Conservation (phyloP, 2,888 invertebrate species). For the Anagyrus pseudococci region DNA sequence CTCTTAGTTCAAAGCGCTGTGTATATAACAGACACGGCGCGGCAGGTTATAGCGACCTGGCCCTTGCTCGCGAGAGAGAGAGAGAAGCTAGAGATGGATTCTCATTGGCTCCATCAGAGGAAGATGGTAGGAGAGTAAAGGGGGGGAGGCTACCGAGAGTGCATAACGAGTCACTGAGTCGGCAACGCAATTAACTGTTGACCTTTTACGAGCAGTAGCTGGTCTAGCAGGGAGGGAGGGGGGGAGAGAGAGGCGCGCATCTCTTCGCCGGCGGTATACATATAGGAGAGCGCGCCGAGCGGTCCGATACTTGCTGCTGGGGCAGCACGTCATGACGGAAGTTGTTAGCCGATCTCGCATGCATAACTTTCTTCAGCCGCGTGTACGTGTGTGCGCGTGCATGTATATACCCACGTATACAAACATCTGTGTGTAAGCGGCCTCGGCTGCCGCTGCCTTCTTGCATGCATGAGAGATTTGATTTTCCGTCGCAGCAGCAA, state of each 20-base stretch:
- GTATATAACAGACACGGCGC: not conserved
- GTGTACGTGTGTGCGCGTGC: no score
- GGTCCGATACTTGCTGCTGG: constrained; percentile 11
- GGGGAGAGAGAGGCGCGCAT: no score
- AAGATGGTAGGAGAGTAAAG: no score
- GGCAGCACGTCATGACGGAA: constrained; percentile 29
- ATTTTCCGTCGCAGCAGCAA: constrained; percentile 9
- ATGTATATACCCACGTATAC: no score
- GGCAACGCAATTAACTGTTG: constrained; percentile 48
- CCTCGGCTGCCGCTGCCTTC: not conserved
- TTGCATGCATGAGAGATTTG: constrained; percentile 31
- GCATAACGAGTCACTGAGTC: constrained; percentile 27
- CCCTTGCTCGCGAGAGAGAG: not conserved
- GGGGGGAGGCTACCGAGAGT: no score
- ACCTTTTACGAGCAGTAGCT: constrained; percentile 44
- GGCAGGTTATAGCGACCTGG: constrained; percentile 2
- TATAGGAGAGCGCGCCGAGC: not conserved
- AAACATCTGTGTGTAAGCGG: no score
- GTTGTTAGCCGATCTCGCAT: constrained; percentile 32
- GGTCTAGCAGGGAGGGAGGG: not conserved
- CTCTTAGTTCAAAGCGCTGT: not conserved
- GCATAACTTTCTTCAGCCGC: constrained; percentile 27
- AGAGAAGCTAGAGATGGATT: constrained; percentile 31
- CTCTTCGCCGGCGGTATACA: not conserved
- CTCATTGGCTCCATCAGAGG: constrained; percentile 39